Percentiles rank a stretch among this genome's conserved stretches.
Evolutionary conservation across 1,140 invertebrate genomes (phyloP).

Genomic region (Sipha flava): DNA sequence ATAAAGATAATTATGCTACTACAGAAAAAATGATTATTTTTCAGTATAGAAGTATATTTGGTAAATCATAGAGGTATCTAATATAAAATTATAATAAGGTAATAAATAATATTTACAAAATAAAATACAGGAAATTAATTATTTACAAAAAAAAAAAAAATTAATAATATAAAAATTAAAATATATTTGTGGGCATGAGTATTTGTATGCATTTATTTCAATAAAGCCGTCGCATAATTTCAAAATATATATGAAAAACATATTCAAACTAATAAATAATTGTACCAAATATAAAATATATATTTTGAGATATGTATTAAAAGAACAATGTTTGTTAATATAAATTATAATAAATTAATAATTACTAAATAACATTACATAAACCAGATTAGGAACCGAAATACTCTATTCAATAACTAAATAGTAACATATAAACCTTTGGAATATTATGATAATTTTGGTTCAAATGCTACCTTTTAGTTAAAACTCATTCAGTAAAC

Average conservation of each 20-base stretch:
- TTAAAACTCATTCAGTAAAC: neutral
- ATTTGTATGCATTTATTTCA: neutral
- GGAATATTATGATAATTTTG: neutral
- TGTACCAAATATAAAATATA: neutral
- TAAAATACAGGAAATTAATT: neutral
- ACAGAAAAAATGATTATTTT: neutral
- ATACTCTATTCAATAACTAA: neutral
- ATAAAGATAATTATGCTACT: neutral
- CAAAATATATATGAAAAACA: neutral
- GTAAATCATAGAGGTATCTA: neutral
- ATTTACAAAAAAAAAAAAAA: neutral
- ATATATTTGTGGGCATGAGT: neutral
- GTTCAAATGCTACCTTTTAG: constrained; percentile 4
- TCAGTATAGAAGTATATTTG: neutral
- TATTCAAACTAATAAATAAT: neutral
- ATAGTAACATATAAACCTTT: neutral
- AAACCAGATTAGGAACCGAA: neutral
- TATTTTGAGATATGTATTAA: neutral
- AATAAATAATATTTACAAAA: neutral
- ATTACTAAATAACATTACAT: neutral
- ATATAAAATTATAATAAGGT: neutral
- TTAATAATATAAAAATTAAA: neutral
- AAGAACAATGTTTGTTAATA: neutral
- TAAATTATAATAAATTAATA: neutral
- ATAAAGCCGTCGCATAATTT: too few species aligned